phyloP scores from a whole-genome alignment of 2,797 vertebrate genomes.

The Danio kyathit region DNA sequence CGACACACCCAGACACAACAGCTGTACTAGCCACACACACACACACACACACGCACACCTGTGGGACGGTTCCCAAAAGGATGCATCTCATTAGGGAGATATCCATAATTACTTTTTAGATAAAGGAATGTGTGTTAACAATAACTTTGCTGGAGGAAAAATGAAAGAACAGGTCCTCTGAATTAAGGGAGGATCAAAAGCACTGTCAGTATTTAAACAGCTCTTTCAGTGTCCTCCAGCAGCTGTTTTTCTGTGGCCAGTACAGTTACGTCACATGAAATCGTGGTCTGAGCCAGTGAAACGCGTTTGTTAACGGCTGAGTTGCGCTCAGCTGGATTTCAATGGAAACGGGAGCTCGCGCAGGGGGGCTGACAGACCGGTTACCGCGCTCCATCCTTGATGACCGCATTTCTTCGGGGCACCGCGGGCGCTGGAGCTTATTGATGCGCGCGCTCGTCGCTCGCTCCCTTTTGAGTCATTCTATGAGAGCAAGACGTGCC shows the following conservation, averaged over 20 bases:
- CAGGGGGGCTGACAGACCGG: conserved; percentile 26
- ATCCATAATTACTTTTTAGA: background rate
- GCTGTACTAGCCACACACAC: background rate
- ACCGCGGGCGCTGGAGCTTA: conserved; percentile 25
- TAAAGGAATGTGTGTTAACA: background rate
- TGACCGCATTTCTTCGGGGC: conserved; percentile 68
- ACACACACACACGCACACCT: conserved; percentile 19
- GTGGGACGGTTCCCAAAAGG: conserved; percentile 3
- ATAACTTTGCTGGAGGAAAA: background rate
- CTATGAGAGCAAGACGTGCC: conserved; percentile 16
- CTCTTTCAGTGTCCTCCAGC: background rate
- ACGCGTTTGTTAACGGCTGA: conserved; percentile 14
- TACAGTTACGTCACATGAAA: conserved; percentile 7
- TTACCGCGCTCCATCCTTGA: conserved; percentile 63
- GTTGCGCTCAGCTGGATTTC: conserved; percentile 34
- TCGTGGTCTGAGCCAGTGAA: conserved; percentile 17
- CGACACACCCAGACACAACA: conserved; percentile 52
- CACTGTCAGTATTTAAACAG: background rate
- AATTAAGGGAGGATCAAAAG: conserved; percentile 38
- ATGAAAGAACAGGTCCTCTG: background rate
- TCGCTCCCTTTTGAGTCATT: conserved; percentile 36
- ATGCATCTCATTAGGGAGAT: background rate
- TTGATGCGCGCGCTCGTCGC: conserved; percentile 7
- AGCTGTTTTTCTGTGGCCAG: conserved; percentile 10
- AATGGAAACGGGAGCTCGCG: background rate